Evolutionary conservation across 2,113 vertebrate genomes (phyloP).

Genomic region (Poeciliopsis retropinna): DNA sequence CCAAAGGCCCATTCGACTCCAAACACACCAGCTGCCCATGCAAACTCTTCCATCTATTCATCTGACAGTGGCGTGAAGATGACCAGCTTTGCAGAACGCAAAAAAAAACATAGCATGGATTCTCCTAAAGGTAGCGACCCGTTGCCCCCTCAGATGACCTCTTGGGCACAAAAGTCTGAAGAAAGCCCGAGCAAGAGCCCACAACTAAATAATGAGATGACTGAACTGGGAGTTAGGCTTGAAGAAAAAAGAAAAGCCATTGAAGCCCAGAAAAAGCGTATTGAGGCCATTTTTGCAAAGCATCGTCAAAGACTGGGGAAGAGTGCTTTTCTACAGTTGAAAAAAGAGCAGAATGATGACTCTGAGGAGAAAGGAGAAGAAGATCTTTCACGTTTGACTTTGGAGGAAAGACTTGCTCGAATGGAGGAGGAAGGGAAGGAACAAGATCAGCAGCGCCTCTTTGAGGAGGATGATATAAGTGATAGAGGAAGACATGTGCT

Average conservation of each 20-base stretch:
- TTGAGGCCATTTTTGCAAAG: slow-evolving; percentile 93
- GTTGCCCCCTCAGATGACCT: slow-evolving; percentile 59
- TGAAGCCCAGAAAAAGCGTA: slow-evolving; percentile 92
- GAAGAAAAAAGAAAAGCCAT: slow-evolving; percentile 93
- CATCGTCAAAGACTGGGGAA: slow-evolving; percentile 91
- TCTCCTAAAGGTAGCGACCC: slow-evolving; percentile 63
- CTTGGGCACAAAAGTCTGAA: slow-evolving; percentile 76
- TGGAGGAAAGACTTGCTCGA: slow-evolving; percentile 77
- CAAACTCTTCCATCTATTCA: slow-evolving; percentile 29
- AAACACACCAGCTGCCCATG: slow-evolving; percentile 58
- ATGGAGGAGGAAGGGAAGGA: slow-evolving; percentile 74
- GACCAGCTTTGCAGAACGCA: slow-evolving; percentile 93
- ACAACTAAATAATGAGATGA: slow-evolving; percentile 87
- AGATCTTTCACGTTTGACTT: slow-evolving; percentile 63
- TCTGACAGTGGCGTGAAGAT: slow-evolving; percentile 86
- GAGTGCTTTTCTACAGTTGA: slow-evolving; percentile 88
- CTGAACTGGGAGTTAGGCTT: slow-evolving; percentile 84
- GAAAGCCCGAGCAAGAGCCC: slow-evolving; percentile 83
- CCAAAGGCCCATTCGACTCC: slow-evolving; percentile 77
- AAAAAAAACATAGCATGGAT: slow-evolving; percentile 82
- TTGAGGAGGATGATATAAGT: slow-evolving; percentile 32
- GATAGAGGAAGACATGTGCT: slow-evolving; percentile 27
- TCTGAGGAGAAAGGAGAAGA: slow-evolving; percentile 62
- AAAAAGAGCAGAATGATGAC: slow-evolving; percentile 75
- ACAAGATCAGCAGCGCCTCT: slow-evolving; percentile 45